Evolutionary conservation across 2,797 vertebrate genomes (phyloP).

Genomic region (Alfaro cultratus): DNA sequence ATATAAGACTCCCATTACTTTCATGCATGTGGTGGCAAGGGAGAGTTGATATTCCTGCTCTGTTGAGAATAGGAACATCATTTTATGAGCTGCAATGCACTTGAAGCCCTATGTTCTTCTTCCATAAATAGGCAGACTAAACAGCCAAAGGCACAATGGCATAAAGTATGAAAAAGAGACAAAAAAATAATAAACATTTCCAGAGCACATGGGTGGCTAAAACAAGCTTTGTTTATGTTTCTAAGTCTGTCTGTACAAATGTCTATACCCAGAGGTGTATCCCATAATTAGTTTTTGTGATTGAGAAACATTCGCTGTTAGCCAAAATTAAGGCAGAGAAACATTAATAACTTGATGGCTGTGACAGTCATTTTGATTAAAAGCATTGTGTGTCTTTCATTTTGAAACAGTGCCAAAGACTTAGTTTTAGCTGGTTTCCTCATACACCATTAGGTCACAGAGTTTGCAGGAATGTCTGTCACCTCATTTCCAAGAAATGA

Average conservation of each 20-base stretch:
- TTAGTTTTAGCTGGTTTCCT: neutral
- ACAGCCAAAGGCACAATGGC: neutral
- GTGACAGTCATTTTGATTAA: constrained; percentile 1
- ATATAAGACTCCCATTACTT: neutral
- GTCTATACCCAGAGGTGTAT: neutral
- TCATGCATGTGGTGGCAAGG: neutral
- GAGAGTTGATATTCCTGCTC: neutral
- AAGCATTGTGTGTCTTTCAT: neutral
- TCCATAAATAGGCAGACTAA: neutral
- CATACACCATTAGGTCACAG: neutral
- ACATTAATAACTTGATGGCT: neutral
- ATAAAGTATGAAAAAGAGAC: neutral
- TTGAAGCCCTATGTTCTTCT: neutral
- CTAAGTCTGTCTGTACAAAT: neutral
- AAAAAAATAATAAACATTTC: neutral
- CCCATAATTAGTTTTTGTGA: neutral
- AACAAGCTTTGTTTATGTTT: neutral
- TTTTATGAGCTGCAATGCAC: neutral
- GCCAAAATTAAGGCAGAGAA: neutral
- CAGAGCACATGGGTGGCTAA: neutral
- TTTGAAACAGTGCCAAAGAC: neutral
- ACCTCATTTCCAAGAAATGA: neutral
- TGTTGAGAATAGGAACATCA: neutral
- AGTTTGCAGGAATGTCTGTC: neutral
- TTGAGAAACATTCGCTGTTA: neutral